Evolutionary conservation across 1,140 invertebrate species (phyloP), one percentile per base, ranked within the genome.

Genomic region (Phymastichus coffea): DNA sequence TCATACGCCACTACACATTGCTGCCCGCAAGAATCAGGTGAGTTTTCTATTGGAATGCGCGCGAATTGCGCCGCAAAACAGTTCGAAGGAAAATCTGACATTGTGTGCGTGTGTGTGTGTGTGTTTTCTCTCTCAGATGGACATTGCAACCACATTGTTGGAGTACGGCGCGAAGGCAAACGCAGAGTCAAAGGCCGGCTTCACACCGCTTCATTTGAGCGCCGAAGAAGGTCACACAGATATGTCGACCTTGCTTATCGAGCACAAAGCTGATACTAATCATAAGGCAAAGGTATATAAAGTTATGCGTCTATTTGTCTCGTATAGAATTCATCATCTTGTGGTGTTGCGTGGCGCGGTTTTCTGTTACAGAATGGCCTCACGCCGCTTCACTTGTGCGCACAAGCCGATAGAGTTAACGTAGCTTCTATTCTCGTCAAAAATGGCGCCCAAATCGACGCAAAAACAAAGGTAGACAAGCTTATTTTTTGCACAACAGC

Each of bases 1-100:
- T 6, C 97, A 99, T 76, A 98, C 94, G 28, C 93, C 97, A 17
- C 83, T 99, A 19, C 97, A 99, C 81, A 98, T 99, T 78, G 95
- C 97, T 41, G 95, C 96, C 53, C 93, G 95, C 70, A 98, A 99
- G 80, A 98, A 99, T 84, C 94, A 98, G 82, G 88, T 90, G 82
- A 66, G 46, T 54, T 57, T 15, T 37, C n/a, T 12, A 19, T 22
- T 20, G 8, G n/a, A n/a, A n/a, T n/a, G n/a, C n/a, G n/a, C n/a
- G n/a, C n/a, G n/a, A n/a, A n/a, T n/a, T n/a, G n/a, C n/a, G n/a
- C n/a, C n/a, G n/a, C n/a, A n/a, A n/a, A n/a, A n/a, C n/a, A n/a
- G n/a, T n/a, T n/a, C n/a, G n/a, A n/a, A n/a, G n/a, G n/a, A n/a
- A n/a, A n/a, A n/a, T n/a, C n/a, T n/a, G n/a, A n/a, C n/a, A n/a